A percentile compares a stretch with the other conserved stretches of the same genome.
These are phyloP conservation scores for Mantis religiosa DNA, from an alignment of 2,888 invertebrate species.

Conservation along the genomic window DNA sequence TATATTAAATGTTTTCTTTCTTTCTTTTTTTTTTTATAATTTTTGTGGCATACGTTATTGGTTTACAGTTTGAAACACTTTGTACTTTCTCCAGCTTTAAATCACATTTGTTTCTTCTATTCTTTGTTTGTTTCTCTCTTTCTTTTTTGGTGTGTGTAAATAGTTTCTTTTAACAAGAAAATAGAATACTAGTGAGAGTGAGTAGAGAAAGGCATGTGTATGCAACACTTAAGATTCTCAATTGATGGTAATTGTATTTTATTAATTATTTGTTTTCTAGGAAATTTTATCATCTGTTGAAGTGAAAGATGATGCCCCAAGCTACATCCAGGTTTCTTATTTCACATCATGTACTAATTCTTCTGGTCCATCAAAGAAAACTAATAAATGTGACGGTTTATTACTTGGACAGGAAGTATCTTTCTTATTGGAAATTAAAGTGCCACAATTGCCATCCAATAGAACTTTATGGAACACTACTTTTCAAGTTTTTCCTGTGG, in stretches of 20 bases:
- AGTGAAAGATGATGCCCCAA: conserved; percentile 82
- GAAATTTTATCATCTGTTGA: conserved; percentile 91
- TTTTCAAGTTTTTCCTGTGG: conserved; percentile 89
- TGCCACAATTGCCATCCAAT: conserved; percentile 82
- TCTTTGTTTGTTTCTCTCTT: too few species aligned
- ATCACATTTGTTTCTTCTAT: too few species aligned
- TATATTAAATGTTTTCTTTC: too few species aligned
- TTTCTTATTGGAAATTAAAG: conserved; percentile 73
- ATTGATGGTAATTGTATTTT: neutral
- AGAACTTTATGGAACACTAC: conserved; percentile 75
- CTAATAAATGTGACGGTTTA: conserved; percentile 85
- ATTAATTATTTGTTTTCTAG: conserved; percentile 45
- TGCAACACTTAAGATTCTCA: too few species aligned
- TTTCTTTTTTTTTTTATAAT: too few species aligned
- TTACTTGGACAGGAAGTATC: conserved; percentile 61
- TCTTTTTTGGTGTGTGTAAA: too few species aligned
- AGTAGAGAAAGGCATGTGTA: too few species aligned
- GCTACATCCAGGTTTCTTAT: conserved; percentile 77
- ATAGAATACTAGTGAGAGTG: too few species aligned
- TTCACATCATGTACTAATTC: conserved; percentile 66
- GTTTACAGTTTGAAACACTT: too few species aligned
- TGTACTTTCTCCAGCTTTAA: too few species aligned
- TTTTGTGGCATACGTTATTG: too few species aligned
- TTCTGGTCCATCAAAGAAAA: conserved; percentile 61
- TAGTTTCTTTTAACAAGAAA: too few species aligned